Base-by-base conservation (phyloP, 2,797 vertebrate species). In the Ambastaia sidthimunki region DNA sequence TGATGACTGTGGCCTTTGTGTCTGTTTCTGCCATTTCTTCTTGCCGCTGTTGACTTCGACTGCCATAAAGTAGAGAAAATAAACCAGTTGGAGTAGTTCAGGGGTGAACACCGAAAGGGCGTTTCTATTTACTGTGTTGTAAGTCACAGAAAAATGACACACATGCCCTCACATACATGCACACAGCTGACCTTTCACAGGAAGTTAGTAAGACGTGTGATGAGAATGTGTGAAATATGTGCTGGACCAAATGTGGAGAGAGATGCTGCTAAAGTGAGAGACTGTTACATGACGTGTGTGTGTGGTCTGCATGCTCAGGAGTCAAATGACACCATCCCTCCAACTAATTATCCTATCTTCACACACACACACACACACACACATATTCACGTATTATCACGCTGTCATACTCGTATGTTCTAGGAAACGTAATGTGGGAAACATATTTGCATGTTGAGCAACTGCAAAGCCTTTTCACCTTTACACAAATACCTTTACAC, bases 1-100 rank as follows among this genome's bases (percentile, higher is more conserved):
- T 89, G 68, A 93, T 91, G 86, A 57, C 52, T 82, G 74, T 80
- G 85, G 89, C 86, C 13, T 81, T 80, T 70, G 57, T 54, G 83
- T 83, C 85, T 90, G 89, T 90, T 89, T 84, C 80, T 74, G 79
- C 76, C n/a, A 70, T 69, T 71, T 80, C 82, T 80, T 72, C 23
- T 65, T 62, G 37, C 63, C 47, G 11, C 75, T 48, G 52, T 73
- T 82, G 74, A 71, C 65, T 81, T 63, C 19, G 34, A 19, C 62
- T 21, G 76, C 47, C 19, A 13, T 47, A 54, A 19, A 59, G 21
- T 21, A 44, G 74, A 69, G 69, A 74, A 55, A 25, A 55, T 31
- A 44, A 44, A 60, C 23, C 21, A 68, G 28, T 19, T n/a, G 41
- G 47, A 59, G 19, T 72, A 47, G 76, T 18, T 69, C 25, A 70